Conservation (phyloP, 2,113 vertebrate genomes). For the Chamaea fasciata region DNA sequence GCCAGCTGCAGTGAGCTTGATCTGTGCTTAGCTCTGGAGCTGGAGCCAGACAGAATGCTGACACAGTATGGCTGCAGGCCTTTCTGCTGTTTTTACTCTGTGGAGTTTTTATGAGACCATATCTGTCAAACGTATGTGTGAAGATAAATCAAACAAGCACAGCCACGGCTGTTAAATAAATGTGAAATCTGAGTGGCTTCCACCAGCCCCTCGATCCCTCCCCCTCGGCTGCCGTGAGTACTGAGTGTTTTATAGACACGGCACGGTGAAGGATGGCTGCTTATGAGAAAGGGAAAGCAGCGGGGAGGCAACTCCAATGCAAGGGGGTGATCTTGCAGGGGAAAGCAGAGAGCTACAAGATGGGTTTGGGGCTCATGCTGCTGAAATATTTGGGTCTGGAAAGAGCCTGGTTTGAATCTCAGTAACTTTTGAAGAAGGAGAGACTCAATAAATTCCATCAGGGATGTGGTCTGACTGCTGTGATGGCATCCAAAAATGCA, state of each 20-base stretch:
- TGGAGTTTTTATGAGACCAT: conserved; percentile 67
- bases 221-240: background rate
- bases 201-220: background rate
- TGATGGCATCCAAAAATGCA: background rate
- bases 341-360: background rate
- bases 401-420: background rate
- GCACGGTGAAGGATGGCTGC: background rate
- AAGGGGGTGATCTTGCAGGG: background rate
- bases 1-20: background rate
- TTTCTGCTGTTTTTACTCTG: conserved; percentile 59
- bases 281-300: background rate
- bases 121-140: conserved; percentile 65
- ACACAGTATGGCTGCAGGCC: conserved; percentile 44
- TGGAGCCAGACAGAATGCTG: conserved; percentile 19
- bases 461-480: background rate
- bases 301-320: background rate
- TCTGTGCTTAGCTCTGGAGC: background rate
- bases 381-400: background rate
- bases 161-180: conserved; percentile 45
- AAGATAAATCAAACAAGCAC: conserved; percentile 62
- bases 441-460: background rate
- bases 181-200: conserved; percentile 57
- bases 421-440: background rate
- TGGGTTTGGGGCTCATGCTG: background rate
- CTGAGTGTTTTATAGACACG: conserved; percentile 29